Conservation (phyloP, 2,888 invertebrate species). For the Amphipoea oculea region DNA sequence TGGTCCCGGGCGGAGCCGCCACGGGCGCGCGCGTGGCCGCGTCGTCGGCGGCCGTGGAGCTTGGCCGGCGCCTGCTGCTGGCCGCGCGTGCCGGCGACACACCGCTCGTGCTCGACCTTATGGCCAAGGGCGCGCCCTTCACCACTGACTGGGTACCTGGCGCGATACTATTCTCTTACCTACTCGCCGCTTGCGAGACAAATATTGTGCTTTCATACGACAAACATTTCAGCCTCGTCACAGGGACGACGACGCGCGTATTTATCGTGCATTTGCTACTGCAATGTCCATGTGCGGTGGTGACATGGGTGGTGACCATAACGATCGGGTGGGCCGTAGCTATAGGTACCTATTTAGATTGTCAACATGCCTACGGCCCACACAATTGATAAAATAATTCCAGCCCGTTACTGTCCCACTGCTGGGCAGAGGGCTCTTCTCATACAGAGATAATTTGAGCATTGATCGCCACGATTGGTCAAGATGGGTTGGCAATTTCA, state of each 20-base stretch:
- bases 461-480: background rate
- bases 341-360: background rate
- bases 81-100: conserved; percentile 95
- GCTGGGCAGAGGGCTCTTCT: background rate
- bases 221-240: background rate
- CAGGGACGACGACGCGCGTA: too few species aligned
- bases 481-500: background rate
- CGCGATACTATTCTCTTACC: background rate
- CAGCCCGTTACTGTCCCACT: too few species aligned
- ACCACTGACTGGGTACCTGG: conserved; percentile 96
- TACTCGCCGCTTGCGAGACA: too few species aligned
- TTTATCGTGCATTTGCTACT: background rate
- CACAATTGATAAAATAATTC: too few species aligned
- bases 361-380: background rate
- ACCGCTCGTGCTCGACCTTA: conserved; percentile 93
- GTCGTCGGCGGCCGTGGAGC: conserved; percentile 90
- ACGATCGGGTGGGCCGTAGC: background rate
- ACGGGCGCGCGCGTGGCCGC: conserved; percentile 74
- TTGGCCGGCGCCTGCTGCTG: conserved; percentile 95
- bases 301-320: too few species aligned
- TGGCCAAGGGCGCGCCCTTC: conserved; percentile 97
- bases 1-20: conserved; percentile 43
- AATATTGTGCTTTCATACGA: background rate
- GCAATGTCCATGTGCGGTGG: background rate
- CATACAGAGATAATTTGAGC: background rate